These are phyloP conservation scores for Geotrupes spiniger DNA, from an alignment of 2,888 invertebrate species.

Conservation along the genomic window DNA sequence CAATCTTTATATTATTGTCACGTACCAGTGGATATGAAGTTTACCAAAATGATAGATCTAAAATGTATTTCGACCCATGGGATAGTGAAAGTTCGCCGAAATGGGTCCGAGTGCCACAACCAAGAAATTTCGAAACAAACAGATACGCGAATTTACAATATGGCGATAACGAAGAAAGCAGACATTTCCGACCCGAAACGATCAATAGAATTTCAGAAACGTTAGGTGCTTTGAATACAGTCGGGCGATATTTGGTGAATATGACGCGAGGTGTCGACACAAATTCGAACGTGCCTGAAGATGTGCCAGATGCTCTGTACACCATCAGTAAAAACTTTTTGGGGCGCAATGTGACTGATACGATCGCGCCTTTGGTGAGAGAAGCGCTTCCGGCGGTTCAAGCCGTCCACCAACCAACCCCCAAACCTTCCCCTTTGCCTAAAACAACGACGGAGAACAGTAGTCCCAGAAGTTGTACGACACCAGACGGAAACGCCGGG, in stretches of 20 bases:
- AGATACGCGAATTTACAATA: conserved; percentile 8
- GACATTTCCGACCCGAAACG: conserved; percentile 48
- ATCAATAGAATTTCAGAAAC: conserved; percentile 59
- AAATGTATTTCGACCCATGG: conserved; percentile 35
- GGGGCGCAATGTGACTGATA: conserved; percentile 75
- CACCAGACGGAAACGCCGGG: conserved; percentile 76
- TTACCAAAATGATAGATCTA: conserved; percentile 9
- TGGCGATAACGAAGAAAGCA: conserved; percentile 35
- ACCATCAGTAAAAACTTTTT: conserved; percentile 79
- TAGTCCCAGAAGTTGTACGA: conserved; percentile 69
- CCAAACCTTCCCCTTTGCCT: conserved; percentile 41
- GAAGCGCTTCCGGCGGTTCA: conserved; percentile 41
- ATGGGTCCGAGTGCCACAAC: conserved; percentile 39
- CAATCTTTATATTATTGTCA: background rate
- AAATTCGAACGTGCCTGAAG: conserved; percentile 49
- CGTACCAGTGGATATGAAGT: background rate
- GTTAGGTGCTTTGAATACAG: conserved; percentile 78
- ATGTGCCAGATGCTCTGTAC: conserved; percentile 71
- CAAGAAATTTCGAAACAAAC: conserved; percentile 18
- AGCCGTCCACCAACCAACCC: conserved; percentile 40
- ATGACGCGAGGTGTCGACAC: conserved; percentile 61
- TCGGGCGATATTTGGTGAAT: conserved; percentile 81
- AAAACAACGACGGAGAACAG: conserved; percentile 30
- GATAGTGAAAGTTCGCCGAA: conserved; percentile 27
- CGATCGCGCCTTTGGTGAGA: conserved; percentile 71